Evolutionary conservation across 1,140 invertebrate genomes (phyloP).

Genomic region (Homarus americanus): DNA sequence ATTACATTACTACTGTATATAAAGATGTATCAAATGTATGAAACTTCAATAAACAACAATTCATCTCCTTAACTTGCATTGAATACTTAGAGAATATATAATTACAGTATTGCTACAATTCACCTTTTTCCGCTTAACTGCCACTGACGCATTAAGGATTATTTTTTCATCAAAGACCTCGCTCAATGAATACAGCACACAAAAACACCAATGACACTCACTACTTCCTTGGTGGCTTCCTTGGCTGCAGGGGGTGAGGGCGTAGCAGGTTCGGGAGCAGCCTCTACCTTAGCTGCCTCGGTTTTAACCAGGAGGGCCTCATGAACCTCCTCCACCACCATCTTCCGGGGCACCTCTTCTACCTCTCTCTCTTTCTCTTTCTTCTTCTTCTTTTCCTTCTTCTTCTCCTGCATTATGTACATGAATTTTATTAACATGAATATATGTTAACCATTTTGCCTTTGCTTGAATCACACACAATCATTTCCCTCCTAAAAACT

Average conservation of each 20-base stretch:
- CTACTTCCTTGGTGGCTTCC: neutral
- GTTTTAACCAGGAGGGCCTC: slow-evolving; percentile 9
- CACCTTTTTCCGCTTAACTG: no score
- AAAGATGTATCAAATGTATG: no score
- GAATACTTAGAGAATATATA: no score
- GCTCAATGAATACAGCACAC: no score
- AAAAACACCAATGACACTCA: neutral
- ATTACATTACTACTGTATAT: no score
- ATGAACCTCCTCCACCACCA: slow-evolving; percentile 23
- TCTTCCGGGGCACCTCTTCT: slow-evolving; percentile 22
- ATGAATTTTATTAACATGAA: neutral
- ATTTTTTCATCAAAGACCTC: no score
- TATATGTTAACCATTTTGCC: neutral
- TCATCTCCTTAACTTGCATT: no score
- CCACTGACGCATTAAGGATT: no score
- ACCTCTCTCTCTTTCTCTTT: slow-evolving; percentile 34
- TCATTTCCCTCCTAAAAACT: no score
- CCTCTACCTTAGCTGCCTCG: slow-evolving; percentile 12
- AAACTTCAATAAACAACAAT: no score
- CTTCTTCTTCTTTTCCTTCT: slow-evolving; percentile 57
- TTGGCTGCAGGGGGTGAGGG: neutral
- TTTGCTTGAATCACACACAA: no score
- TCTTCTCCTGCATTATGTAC: slow-evolving; percentile 17
- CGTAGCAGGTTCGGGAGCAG: slow-evolving; percentile 31
- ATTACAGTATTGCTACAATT: no score